Evolutionary conservation across 64 coral and sea anemone species (phyloP), one percentile per base, ranked within the genome.

Genomic region (Catalaphyllia jardinei): DNA sequence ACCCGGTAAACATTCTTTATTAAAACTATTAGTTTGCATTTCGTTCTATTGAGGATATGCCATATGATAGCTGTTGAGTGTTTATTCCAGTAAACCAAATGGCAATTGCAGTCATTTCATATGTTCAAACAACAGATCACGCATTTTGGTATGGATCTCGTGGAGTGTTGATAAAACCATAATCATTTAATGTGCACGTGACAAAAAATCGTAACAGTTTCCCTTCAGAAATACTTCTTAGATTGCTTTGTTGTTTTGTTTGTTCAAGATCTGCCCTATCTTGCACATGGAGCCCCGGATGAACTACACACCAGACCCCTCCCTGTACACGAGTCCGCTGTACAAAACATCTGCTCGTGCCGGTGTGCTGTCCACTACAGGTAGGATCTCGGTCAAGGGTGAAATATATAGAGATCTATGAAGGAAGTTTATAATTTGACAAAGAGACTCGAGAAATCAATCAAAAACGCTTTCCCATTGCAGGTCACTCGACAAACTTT

Each of bases 401-500:
- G 22, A 39, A 15, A 4, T 46, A 46, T 46, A 46, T 46, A 46
- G 42, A 46, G 11, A 10, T 35, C 24, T 86, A 2, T 8, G 19
- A 1, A 27, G 4, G 33, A 64, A 60, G 9, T 77, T 88, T 14
- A 30, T 12, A 76, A 88, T 57, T 57, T 57, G 54, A 57, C 10
- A 30, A 19, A n/a, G 38, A 35, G 31, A 12, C 31, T 76, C 17
- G 54, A 31, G 4, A 2, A 30, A 27, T 10, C 3, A 19, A 62
- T 63, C 10, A 35, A 8, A 46, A 14, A 31, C 76, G 18, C 1
- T 89, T 52, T 82, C 60, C 80, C 20, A 49, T 89, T 90, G 59
- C 51, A 99, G 97, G 97, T 85, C 97, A 99, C 67, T 99, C 97
- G 12, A 99, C 97, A 4, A 99, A 99, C 71, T 99, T 99, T 73